Evolutionary conservation across 2,888 invertebrate species (phyloP).

Genomic region (Plusia festucae): DNA sequence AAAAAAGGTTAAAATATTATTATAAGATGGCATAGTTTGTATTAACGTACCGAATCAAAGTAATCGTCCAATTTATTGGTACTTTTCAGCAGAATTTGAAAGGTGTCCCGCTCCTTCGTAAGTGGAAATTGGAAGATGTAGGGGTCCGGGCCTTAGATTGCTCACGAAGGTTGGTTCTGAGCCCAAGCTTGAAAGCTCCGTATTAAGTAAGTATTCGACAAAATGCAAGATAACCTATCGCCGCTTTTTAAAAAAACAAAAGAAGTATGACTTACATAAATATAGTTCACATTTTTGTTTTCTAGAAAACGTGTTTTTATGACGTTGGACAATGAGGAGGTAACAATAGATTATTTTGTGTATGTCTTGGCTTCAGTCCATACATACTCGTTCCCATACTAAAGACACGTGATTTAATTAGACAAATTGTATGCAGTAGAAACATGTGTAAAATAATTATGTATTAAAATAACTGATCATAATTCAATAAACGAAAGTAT

Average conservation of each 20-base stretch:
- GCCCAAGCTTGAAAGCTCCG: background rate
- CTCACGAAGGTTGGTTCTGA: background rate
- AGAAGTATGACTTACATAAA: slow-evolving; percentile 23
- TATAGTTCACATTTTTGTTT: slow-evolving; percentile 32
- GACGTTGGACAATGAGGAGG: slow-evolving; percentile 39
- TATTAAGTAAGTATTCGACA: too few species aligned
- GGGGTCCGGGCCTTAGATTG: background rate
- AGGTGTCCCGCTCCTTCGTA: too few species aligned
- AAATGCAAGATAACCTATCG: slow-evolving; percentile 21
- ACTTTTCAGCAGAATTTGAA: background rate
- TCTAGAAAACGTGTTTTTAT: slow-evolving; percentile 29
- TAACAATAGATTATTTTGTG: slow-evolving; percentile 52
- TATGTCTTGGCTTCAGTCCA: slow-evolving; percentile 54
- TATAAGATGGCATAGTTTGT: too few species aligned
- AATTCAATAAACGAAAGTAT: slow-evolving; percentile 43
- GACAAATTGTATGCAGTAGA: slow-evolving; percentile 16
- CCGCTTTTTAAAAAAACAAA: slow-evolving; percentile 25
- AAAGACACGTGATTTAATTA: slow-evolving; percentile 10
- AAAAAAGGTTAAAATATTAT: background rate
- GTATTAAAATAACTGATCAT: slow-evolving; percentile 12
- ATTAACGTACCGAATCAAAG: too few species aligned
- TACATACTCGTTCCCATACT: slow-evolving; percentile 30
- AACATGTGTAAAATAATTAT: background rate
- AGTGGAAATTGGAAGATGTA: too few species aligned
- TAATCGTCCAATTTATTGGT: too few species aligned